Conservation (phyloP, 1,140 invertebrate species). For the Nymphalis io region DNA sequence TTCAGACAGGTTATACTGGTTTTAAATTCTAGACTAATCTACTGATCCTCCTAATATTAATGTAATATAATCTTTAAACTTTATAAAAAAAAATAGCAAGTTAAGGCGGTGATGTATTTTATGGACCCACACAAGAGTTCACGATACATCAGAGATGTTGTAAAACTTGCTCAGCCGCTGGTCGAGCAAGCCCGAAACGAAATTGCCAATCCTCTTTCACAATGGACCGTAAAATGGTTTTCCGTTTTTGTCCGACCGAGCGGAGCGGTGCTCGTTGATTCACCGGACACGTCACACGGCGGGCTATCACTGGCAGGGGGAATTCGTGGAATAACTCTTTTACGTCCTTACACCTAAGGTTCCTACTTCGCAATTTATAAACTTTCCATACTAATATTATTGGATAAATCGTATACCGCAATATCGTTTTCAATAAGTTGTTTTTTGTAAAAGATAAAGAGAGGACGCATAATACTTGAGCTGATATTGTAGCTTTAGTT, state of each 20-base stretch:
- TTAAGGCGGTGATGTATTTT: conserved; percentile 6
- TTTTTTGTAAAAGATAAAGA: conserved; percentile 1
- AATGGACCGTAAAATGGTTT: conserved; percentile 79
- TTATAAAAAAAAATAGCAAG: neutral
- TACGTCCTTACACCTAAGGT: conserved; percentile 34
- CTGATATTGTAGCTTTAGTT: conserved; percentile 43
- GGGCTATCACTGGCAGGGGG: conserved; percentile 67
- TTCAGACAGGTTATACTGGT: too few relatives aligned
- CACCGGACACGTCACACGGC: conserved; percentile 72
- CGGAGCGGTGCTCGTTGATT: conserved; percentile 74
- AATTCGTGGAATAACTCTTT: conserved; percentile 72
- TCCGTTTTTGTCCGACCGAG: conserved; percentile 77
- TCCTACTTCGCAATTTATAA: neutral
- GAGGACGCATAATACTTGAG: conserved; percentile 14
- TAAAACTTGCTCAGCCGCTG: conserved; percentile 69
- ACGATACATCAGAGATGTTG: conserved; percentile 68
- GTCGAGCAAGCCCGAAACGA: conserved; percentile 73
- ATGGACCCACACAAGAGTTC: conserved; percentile 29
- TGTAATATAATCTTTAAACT: too few relatives aligned
- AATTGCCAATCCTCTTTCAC: conserved; percentile 79
- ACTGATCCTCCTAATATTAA: too few relatives aligned
- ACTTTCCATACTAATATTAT: neutral
- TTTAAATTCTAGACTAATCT: too few relatives aligned
- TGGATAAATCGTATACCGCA: neutral
- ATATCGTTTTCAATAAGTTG: neutral